Base-by-base conservation (phyloP, 2,797 vertebrate species). In the Melanotaenia nigrans region DNA sequence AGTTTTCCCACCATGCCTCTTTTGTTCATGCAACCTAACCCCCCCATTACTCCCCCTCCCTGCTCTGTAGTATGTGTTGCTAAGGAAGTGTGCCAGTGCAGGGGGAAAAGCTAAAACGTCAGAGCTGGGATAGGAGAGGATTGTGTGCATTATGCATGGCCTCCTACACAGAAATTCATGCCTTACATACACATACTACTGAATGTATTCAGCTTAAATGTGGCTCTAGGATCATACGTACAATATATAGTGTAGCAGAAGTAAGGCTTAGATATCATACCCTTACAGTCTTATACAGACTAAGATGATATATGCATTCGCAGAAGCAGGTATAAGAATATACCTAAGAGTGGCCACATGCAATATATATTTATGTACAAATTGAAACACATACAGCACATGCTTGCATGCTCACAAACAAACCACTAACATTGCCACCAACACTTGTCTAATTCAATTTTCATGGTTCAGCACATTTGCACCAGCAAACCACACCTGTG, bases 101-200 rank as follows among this genome's bases (percentile, higher is more conserved):
- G 61, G 73, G 53, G 73, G 65, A 75, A 74, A 71, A 68, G 77
- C 84, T 85, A 62, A 57, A 79, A 40, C 82, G 80, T 86, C 84
- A 79, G 76, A 77, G 54, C 78, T 53, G 62, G 80, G 74, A 62
- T 61, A 63, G 81, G 77, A 77, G 72, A 69, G 67, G 75, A 65
- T 33, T 73, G 63, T 68, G 77, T 89, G 83, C 82, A 92, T 91
- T 87, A 92, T 92, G 83, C 88, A 89, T 85, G 79, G 65, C 73
- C 87, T 89, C 88, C 88, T 84, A 90, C 87, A 78, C 81, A 64
- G 54, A 73, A 65, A 84, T 80, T 66, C 61, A 59, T 45, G 53
- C 32, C 71, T 67, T 58, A 40, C 36, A 65, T 47, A 53, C 65
- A 71, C 51, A 68, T 10, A 68, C 51, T 11, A 7, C 10, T 16